These are phyloP conservation scores for Danio jaintianensis DNA, from an alignment of 2,797 vertebrate genomes.

Conservation along the genomic window DNA sequence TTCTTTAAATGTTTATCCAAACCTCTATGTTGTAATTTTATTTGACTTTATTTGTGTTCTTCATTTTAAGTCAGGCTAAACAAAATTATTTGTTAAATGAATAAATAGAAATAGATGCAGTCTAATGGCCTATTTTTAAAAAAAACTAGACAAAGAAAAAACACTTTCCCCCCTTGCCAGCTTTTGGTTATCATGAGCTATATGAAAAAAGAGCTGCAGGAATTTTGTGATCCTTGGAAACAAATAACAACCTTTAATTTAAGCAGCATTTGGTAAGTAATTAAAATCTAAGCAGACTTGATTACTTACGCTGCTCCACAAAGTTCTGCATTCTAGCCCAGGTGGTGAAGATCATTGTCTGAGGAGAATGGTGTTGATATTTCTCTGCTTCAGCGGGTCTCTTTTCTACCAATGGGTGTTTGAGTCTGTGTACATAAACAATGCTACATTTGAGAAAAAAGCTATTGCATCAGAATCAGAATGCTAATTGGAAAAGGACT, in stretches of 20 bases:
- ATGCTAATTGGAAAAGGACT: neutral
- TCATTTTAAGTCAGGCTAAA: no score
- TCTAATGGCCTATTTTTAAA: no score
- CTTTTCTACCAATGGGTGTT: neutral
- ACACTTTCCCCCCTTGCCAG: neutral
- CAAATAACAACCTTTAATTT: neutral
- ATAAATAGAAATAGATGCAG: no score
- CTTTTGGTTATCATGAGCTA: neutral
- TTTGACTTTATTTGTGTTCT: no score
- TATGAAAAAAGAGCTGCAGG: neutral
- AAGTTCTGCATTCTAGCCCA: slow-evolving; percentile 49
- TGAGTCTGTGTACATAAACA: slow-evolving; percentile 16
- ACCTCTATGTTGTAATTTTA: no score
- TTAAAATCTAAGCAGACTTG: neutral
- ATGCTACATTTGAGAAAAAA: neutral
- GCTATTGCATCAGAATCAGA: neutral
- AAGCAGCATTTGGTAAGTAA: neutral
- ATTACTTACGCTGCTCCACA: slow-evolving; percentile 26
- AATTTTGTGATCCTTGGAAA: neutral
- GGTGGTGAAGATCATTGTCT: slow-evolving; percentile 35
- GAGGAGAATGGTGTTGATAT: neutral
- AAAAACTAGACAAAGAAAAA: no score
- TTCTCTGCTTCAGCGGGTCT: neutral
- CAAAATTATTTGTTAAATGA: no score
- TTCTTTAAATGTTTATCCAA: no score